Conservation (phyloP, 2,113 vertebrate genomes). For the Aldabrachelys gigantea region DNA sequence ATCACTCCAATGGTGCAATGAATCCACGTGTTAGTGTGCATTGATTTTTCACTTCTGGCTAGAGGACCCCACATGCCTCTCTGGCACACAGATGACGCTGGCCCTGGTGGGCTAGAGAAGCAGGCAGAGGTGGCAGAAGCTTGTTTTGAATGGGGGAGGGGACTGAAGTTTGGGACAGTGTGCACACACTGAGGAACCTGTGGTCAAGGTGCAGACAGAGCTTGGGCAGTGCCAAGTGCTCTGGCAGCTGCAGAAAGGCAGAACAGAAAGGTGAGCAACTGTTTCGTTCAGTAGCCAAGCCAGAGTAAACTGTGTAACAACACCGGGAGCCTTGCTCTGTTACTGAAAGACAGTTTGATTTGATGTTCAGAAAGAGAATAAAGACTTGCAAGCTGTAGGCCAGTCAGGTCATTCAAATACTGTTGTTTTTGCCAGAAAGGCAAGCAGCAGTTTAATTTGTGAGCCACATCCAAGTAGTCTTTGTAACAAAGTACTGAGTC, state of each 20-base stretch:
- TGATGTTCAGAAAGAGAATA: background rate
- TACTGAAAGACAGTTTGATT: background rate
- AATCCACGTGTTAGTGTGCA: background rate
- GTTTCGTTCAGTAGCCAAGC: background rate
- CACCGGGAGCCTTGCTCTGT: background rate
- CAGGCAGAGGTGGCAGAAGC: background rate
- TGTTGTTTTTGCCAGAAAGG: background rate
- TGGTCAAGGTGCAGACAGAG: background rate
- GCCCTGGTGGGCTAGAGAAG: background rate
- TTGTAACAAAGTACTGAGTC: background rate
- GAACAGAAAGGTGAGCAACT: background rate
- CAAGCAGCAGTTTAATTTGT: background rate
- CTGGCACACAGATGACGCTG: background rate
- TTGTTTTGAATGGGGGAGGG: background rate
- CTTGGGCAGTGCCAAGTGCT: background rate
- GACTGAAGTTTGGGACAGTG: background rate
- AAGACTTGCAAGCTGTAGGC: background rate
- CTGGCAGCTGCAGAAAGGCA: background rate
- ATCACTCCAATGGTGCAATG: conserved; percentile 13
- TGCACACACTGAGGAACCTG: background rate
- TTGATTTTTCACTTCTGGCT: conserved; percentile 21
- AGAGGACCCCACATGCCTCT: background rate
- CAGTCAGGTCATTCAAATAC: background rate
- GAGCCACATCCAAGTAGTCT: background rate
- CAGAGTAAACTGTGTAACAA: background rate